Conservation (phyloP, 2,888 invertebrate species). For the Pyrochroa serraticornis region DNA sequence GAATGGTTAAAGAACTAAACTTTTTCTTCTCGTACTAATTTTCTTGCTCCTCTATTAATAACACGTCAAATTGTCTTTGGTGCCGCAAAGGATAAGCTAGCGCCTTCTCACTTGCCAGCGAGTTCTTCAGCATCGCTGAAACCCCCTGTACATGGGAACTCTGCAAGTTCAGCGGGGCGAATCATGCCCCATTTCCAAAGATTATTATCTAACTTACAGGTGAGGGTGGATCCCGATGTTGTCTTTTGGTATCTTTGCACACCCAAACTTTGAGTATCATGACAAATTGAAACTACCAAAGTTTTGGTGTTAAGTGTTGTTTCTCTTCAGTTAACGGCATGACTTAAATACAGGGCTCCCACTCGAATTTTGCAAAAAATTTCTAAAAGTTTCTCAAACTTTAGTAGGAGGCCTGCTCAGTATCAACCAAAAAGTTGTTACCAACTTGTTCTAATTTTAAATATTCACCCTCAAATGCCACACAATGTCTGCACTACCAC, state of each 20-base stretch:
- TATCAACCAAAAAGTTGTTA: background rate
- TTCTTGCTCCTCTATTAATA: too few relatives aligned
- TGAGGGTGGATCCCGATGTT: conserved; percentile 58
- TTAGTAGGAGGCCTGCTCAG: background rate
- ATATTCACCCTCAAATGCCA: conserved; percentile 35
- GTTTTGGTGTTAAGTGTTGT: too few relatives aligned
- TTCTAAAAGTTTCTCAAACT: background rate
- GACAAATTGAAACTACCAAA: too few relatives aligned
- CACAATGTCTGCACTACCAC: conserved; percentile 40
- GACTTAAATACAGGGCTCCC: too few relatives aligned
- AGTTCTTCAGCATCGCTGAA: conserved; percentile 51
- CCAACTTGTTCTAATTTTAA: conserved; percentile 24
- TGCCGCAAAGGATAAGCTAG: conserved; percentile 50
- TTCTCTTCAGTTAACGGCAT: too few relatives aligned
- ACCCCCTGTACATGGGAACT: conserved; percentile 53
- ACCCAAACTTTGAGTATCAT: too few relatives aligned
- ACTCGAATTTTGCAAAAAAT: too few relatives aligned
- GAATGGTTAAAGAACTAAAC: too few relatives aligned
- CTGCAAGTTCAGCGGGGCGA: conserved; percentile 62
- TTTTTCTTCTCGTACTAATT: too few relatives aligned
- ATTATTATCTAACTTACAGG: conserved; percentile 74
- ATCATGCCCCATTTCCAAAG: conserved; percentile 72
- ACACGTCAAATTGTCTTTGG: background rate
- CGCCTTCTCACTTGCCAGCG: conserved; percentile 52
- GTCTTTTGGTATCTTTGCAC: background rate